Percentiles rank a stretch among this genome's conserved stretches.
Evolutionary conservation across 2,888 invertebrate species (phyloP).

Genomic region (Deroplatys truncata): DNA sequence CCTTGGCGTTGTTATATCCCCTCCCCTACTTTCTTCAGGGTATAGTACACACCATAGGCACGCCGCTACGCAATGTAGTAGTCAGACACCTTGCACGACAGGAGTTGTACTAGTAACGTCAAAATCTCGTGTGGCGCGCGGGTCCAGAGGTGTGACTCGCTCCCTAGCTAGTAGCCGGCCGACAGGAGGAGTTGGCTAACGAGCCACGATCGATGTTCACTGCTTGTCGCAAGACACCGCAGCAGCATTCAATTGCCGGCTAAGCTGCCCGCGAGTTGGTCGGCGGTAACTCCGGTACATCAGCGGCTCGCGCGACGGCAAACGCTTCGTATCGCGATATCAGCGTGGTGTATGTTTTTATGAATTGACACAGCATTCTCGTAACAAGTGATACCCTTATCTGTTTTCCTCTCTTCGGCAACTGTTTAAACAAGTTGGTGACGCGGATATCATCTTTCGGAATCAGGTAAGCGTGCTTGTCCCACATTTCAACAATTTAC

Average conservation of each 20-base stretch:
- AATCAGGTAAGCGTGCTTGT: background rate
- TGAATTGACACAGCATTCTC: background rate
- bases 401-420: background rate
- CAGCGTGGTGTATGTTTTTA: background rate
- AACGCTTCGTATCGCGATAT: background rate
- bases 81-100: background rate
- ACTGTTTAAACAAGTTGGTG: background rate
- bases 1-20: background rate
- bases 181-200: background rate
- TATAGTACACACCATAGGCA: background rate
- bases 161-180: background rate
- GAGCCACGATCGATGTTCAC: background rate
- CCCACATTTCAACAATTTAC: background rate
- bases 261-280: background rate
- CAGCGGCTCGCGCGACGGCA: too few relatives aligned
- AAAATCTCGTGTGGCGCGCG: background rate
- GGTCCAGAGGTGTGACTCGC: background rate
- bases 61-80: background rate
- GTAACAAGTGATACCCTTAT: background rate
- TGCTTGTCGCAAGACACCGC: background rate
- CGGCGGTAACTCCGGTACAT: background rate
- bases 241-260: background rate
- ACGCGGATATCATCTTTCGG: background rate
- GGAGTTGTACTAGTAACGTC: background rate
- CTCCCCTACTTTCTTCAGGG: background rate